Evolutionary conservation across 2,113 vertebrate genomes (phyloP), one percentile per base, ranked within the genome.

Genomic region (Channa maculata): DNA sequence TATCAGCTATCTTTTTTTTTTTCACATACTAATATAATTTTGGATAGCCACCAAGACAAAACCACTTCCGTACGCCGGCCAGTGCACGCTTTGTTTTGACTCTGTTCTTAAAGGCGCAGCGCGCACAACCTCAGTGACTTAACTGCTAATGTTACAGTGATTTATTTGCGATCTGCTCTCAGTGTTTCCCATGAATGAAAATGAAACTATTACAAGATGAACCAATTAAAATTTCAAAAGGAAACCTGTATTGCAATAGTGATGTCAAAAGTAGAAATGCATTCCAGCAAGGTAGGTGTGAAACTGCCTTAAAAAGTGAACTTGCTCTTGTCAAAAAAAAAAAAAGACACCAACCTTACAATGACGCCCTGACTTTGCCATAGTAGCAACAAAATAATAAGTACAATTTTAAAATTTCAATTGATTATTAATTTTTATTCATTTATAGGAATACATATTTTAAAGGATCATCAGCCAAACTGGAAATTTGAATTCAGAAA

Each of bases 61-160:
- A 72, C 24, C 83, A 92, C 88, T 93, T 92, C 92, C 92, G 89
- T 77, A 62, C 89, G 66, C 84, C 71, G 80, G 71, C 36, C 63
- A 38, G 65, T 52, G 38, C 88, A 92, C 77, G 88, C 91, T 92
- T 89, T 92, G 91, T 93, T 93, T 91, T 91, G 92, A 88, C 89
- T 89, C 41, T 78, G 78, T 71, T 49, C 89, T 93, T 93, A 93
- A 93, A 92, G 91, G 80, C 63, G 12, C 86, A 89, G 86, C 53
- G 51, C 73, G 44, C 69, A 33, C 14, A 53, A 4, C 6, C 12
- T 65, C 11, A 1, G 3, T 7, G 24, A 24, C 24, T 24, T 24
- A 24, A 24, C 24, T 24, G 24, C 24, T 24, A 24, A 24, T 24
- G 24, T 24, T 24, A 24, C 24, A 24, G 24, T 24, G 24, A 24